Conservation (phyloP, 1,140 invertebrate genomes). For the Glomeris maerens region DNA sequence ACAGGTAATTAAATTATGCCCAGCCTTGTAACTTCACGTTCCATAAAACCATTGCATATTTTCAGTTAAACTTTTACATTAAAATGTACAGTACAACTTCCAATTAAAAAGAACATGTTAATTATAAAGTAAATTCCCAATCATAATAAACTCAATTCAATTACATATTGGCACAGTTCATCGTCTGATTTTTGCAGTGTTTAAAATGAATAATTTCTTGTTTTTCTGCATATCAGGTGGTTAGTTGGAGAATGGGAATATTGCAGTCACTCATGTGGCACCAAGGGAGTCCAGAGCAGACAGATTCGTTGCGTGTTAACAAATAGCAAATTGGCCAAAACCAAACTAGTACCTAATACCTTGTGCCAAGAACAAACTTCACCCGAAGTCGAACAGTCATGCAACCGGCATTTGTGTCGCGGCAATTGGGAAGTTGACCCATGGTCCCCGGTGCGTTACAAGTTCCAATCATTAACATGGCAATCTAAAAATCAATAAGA, state of each 20-base stretch:
- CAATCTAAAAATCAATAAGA: background rate
- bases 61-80: too few species aligned
- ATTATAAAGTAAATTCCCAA: too few species aligned
- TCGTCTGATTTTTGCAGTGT: too few species aligned
- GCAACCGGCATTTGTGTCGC: constrained; percentile 22
- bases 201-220: constrained; percentile 10
- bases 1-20: too few species aligned
- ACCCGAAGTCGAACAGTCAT: constrained; percentile 19
- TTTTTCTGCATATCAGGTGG: constrained; percentile 38
- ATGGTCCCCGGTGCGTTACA: constrained; percentile 21
- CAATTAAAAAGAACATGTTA: too few species aligned
- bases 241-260: constrained; percentile 45
- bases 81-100: too few species aligned
- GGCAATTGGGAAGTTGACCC: constrained; percentile 23
- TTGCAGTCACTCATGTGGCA: constrained; percentile 46
- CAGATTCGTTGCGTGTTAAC: constrained; percentile 46
- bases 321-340: constrained; percentile 20
- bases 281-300: constrained; percentile 40
- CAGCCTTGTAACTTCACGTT: too few species aligned
- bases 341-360: constrained; percentile 38
- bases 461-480: background rate
- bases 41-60: too few species aligned
- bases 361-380: constrained; percentile 29
- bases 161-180: too few species aligned
- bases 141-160: too few species aligned